Evolutionary conservation across 2,797 vertebrate species (phyloP).

Genomic region (Cyclopterus lumpus): DNA sequence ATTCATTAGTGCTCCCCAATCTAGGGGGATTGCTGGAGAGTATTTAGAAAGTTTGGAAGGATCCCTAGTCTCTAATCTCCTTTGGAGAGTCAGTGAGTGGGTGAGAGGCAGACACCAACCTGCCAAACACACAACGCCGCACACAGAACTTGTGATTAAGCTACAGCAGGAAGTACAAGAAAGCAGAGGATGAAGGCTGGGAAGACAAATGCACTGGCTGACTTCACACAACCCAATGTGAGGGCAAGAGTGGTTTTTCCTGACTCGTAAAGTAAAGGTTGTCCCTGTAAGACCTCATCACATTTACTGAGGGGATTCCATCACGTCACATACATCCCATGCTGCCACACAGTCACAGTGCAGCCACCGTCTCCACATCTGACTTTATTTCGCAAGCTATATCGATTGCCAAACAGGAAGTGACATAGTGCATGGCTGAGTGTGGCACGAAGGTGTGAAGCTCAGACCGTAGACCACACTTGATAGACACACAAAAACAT

Average conservation of each 20-base stretch:
- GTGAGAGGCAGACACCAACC: constrained; percentile 67
- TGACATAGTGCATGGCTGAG: not conserved
- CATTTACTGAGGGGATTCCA: not conserved
- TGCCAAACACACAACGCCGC: constrained; percentile 45
- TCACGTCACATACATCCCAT: not conserved
- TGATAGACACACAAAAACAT: not conserved
- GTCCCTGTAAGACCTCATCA: not conserved
- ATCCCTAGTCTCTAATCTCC: constrained; percentile 59
- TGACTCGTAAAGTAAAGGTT: constrained; percentile 5
- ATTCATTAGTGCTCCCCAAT: constrained; percentile 19
- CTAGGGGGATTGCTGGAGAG: constrained; percentile 51
- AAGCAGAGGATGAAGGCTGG: constrained; percentile 39
- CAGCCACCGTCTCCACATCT: not conserved
- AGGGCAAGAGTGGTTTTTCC: constrained; percentile 6
- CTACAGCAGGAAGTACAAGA: constrained; percentile 57
- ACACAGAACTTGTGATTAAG: constrained; percentile 67
- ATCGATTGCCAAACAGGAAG: not conserved
- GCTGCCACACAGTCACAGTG: not conserved
- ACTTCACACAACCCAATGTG: constrained; percentile 42
- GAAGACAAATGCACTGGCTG: constrained; percentile 36
- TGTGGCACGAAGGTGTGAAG: not conserved
- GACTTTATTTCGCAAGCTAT: constrained; percentile 1
- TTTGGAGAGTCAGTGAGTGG: constrained; percentile 64
- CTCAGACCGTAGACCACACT: not conserved
- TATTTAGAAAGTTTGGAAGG: constrained; percentile 55